Evolutionary conservation across 2,797 vertebrate genomes (phyloP), one percentile per base, ranked within the genome.

Genomic region (Salmo trutta): DNA sequence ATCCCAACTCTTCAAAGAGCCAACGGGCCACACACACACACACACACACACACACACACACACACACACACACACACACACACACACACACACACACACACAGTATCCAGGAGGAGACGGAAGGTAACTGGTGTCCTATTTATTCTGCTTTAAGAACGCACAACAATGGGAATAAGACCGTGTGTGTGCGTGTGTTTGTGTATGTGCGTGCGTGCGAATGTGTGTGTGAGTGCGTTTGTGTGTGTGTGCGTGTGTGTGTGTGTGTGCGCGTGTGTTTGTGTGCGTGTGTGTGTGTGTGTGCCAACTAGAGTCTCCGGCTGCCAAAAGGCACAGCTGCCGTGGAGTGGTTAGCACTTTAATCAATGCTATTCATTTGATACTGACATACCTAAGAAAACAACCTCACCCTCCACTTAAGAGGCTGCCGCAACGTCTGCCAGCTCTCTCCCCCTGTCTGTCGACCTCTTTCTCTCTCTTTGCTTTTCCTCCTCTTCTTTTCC

Each of bases 301-400:
- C 65, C 64, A 75, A 54, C 24, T 24, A 47, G 24, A 52, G 51
- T n/a, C 47, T 52, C 1, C 5, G 71, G 24, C 24, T 54, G 71
- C 71, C 54, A 62, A 74, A 21, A 67, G 10, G 14, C 65, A 53
- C 64, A 27, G 74, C 74, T 67, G 66, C 16, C 56, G 65, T 69
- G 56, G 54, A 62, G 54, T 73, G 64, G 33, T 56, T 73, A 21
- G 52, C 19, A 41, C 83, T 92, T 91, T 87, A 89, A 93, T 90
- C 88, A 91, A 86, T 77, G 75, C 89, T 91, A 84, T 88, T 84
- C 82, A 85, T 85, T 84, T 83, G 75, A 85, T 80, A 86, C 83
- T 82, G 86, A 89, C 87, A 85, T 81, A 80, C 72, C 62, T 77
- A 90, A 83, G 83, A 79, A 80, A 84, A 85, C 81, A 88, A 86